A percentile compares a stretch with the other conserved stretches of the same genome.
Conservation (phyloP, 2,113 vertebrate species). For the Electrona antarctica region DNA sequence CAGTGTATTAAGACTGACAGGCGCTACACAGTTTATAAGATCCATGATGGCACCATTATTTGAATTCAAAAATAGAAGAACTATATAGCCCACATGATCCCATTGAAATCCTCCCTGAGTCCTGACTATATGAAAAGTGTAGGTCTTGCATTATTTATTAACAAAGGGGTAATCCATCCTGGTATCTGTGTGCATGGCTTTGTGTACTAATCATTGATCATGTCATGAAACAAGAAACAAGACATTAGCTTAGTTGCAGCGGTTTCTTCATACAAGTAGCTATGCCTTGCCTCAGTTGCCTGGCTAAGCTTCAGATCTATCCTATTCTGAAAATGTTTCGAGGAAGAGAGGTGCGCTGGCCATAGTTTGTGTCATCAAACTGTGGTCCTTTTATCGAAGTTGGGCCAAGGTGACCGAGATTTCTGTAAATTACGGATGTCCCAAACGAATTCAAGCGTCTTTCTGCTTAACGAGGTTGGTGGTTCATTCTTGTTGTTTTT, state of each 20-base stretch:
- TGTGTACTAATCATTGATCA: constrained; percentile 67
- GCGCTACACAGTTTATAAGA: constrained; percentile 3
- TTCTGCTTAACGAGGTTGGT: constrained; percentile 81
- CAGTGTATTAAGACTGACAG: not conserved
- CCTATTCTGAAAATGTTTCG: constrained; percentile 30
- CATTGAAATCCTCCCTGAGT: constrained; percentile 23
- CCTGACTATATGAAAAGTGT: constrained; percentile 62
- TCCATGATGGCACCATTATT: not conserved
- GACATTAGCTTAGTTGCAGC: constrained; percentile 31
- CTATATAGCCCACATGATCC: constrained; percentile 13
- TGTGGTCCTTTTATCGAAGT: constrained; percentile 28
- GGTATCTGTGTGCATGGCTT: constrained; percentile 51
- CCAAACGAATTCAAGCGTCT: constrained; percentile 79
- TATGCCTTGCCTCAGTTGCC: not conserved
- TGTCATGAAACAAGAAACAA: constrained; percentile 45
- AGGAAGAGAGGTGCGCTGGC: constrained; percentile 16
- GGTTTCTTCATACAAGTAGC: constrained; percentile 22
- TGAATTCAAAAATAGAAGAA: constrained; percentile 29
- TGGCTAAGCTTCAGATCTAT: not conserved
- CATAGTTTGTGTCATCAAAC: constrained; percentile 16
- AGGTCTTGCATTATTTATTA: constrained; percentile 71
- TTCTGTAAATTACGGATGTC: constrained; percentile 72
- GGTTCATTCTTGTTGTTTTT: not conserved
- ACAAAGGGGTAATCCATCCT: constrained; percentile 60
- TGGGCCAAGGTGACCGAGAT: constrained; percentile 45